phyloP scores from a whole-genome alignment of 1,140 invertebrate genomes.

The Thrips palmi region DNA sequence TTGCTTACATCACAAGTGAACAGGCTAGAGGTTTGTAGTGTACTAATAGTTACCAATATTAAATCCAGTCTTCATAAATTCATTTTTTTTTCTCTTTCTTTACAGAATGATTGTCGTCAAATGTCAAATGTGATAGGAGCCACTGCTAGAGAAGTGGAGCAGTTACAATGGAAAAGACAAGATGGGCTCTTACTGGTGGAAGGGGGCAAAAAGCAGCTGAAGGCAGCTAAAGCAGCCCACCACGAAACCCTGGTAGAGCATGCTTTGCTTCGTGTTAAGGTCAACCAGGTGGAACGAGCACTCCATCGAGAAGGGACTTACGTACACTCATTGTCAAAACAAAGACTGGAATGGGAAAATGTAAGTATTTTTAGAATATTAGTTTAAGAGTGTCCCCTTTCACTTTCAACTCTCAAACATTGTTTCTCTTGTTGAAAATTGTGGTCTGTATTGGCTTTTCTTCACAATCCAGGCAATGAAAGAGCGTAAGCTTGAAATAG shows the following conservation, averaged over 20 bases:
- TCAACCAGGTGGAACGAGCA: conserved; percentile 33
- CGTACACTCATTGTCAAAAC: conserved; percentile 36
- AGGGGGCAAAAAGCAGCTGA: conserved; percentile 34
- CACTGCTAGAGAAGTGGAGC: no score
- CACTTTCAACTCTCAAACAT: background rate
- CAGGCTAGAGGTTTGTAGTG: no score
- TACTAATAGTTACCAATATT: no score
- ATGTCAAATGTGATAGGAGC: no score
- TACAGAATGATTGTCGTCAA: no score
- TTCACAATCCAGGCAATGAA: conserved; percentile 30
- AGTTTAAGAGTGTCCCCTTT: background rate
- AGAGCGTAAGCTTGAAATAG: conserved; percentile 39
- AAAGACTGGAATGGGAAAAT: conserved; percentile 32
- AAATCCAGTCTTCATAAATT: no score
- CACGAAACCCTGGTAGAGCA: conserved; percentile 39
- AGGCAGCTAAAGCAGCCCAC: conserved; percentile 20
- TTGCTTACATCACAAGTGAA: no score
- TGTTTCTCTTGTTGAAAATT: background rate
- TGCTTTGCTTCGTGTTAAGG: conserved; percentile 35
- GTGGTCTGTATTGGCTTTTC: conserved; percentile 7
- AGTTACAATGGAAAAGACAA: no score
- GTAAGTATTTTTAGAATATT: conserved; percentile 19
- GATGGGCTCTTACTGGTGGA: no score
- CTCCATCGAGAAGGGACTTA: conserved; percentile 31
- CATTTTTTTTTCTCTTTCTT: no score